Evolutionary conservation across 2,113 vertebrate genomes (phyloP).

Genomic region (Acrocephalus kingi): DNA sequence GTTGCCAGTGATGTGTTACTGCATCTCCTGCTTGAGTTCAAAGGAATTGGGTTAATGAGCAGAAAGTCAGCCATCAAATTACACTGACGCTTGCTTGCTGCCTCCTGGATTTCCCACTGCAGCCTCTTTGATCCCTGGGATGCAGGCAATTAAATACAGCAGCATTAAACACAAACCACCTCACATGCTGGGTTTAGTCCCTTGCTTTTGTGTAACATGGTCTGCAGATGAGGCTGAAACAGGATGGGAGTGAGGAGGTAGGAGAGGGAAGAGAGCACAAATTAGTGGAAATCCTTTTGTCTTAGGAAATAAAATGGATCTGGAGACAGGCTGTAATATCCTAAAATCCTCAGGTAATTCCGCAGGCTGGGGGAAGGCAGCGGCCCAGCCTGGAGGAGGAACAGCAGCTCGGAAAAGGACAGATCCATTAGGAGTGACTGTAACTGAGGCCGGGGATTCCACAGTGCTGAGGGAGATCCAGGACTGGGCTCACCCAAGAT

Average conservation of each 20-base stretch:
- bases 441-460: not conserved
- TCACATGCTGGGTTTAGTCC: not conserved
- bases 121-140: not conserved
- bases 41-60: slow-evolving; percentile 45
- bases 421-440: not conserved
- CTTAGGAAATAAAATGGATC: not conserved
- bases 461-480: not conserved
- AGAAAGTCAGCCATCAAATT: not conserved
- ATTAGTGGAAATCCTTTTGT: not conserved
- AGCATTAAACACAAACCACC: not conserved
- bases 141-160: not conserved
- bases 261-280: not conserved
- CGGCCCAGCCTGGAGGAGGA: not conserved
- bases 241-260: not conserved
- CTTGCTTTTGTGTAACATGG: accelerated
- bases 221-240: not conserved
- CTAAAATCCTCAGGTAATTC: not conserved
- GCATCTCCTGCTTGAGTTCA: slow-evolving; percentile 21
- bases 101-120: not conserved
- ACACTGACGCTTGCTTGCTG: not conserved
- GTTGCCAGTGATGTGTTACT: not conserved
- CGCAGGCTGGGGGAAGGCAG: not conserved
- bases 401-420: not conserved
- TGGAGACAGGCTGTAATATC: not conserved
- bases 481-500: not conserved